Conservation (phyloP, 2,113 vertebrate species). For the Salvelinus fontinalis region DNA sequence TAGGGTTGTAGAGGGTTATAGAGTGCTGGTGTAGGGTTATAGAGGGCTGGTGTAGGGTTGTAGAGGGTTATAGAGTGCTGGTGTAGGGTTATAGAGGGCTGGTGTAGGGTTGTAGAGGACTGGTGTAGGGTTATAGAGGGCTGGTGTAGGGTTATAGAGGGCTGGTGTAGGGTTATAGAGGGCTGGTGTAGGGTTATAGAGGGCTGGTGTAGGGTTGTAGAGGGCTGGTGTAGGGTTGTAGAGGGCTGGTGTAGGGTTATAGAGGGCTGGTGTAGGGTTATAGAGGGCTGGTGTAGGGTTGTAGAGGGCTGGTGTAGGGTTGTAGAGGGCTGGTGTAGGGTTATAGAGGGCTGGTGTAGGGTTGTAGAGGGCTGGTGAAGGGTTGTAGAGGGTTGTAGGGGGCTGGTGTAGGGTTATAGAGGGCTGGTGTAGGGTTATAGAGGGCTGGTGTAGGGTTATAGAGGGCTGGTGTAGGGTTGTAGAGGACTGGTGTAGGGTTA, state of each 20-base stretch:
- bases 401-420: neutral
- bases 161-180: neutral
- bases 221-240: neutral
- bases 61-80: neutral
- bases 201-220: neutral
- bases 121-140: too few species aligned
- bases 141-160: neutral
- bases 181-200: neutral
- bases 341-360: too few species aligned
- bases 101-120: neutral
- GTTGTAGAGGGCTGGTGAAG: neutral
- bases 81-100: neutral
- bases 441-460: neutral
- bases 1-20: too few species aligned
- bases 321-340: neutral
- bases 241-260: neutral
- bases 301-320: neutral
- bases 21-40: too few species aligned
- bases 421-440: neutral
- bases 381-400: too few species aligned
- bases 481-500: too few species aligned
- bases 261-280: neutral
- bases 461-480: neutral
- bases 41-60: neutral
- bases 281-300: neutral